Evolutionary conservation across 2,888 invertebrate species (phyloP).

Genomic region (Loripinus fragilis): DNA sequence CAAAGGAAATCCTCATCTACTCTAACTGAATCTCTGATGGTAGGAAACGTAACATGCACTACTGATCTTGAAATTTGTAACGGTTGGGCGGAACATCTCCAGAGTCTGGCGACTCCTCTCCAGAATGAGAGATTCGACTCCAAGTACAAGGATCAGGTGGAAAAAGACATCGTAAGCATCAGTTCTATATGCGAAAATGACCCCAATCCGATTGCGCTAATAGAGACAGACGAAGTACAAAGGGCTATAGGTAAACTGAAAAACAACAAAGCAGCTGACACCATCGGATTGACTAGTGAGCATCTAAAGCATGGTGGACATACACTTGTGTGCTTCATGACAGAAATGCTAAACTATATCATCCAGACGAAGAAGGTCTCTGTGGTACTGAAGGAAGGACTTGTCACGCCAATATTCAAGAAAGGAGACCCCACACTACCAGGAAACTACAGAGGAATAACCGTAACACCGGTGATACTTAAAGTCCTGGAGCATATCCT

Average conservation of each 20-base stretch:
- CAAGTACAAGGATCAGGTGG: not conserved
- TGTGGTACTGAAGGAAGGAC: not conserved
- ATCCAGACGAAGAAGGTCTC: not conserved
- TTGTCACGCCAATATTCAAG: not conserved
- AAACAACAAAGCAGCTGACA: constrained; percentile 8
- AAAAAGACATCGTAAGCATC: not conserved
- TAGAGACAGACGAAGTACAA: not conserved
- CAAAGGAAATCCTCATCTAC: not conserved
- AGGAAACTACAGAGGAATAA: constrained; percentile 4
- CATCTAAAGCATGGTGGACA: not conserved
- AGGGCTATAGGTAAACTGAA: not conserved
- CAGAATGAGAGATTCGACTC: not conserved
- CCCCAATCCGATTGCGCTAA: not conserved
- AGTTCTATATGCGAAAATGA: not conserved
- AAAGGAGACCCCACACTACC: not conserved
- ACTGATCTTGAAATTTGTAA: not conserved
- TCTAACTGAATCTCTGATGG: not conserved
- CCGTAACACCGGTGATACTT: not conserved
- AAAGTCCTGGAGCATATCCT: not conserved
- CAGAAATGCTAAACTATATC: not conserved
- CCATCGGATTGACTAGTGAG: not conserved
- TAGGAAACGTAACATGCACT: not conserved
- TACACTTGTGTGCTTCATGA: not conserved
- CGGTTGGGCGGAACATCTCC: constrained; percentile 6
- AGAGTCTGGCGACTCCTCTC: not conserved